Base-by-base conservation (phyloP, 2,797 vertebrate genomes). In the Pangasius krempfi region DNA sequence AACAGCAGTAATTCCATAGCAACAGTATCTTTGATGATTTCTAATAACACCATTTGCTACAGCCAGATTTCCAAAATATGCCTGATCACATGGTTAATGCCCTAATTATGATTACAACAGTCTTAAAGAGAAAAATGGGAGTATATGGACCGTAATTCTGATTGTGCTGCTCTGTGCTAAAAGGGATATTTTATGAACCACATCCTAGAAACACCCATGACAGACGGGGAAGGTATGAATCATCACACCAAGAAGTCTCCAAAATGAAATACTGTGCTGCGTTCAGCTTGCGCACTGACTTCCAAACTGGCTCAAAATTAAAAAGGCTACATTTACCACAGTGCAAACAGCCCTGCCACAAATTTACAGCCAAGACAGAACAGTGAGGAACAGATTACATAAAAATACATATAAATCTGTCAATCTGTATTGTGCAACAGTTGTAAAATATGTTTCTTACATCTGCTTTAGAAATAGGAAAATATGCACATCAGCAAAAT, bases 221-320 rank as follows among this genome's bases (percentile, higher is more conserved):
- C 87, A 87, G 85, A 90, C 50, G 6, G 92, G 94, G 94, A 95
- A 94, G 92, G 80, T 93, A 94, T 96, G 95, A 96, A 95, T 96
- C 95, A 96, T 92, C 89, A 64, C 4, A 86, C 80, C 85, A 85
- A 91, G 79, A 91, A 91, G 83, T 81, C 75, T 86, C 75, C 81
- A 83, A 92, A 92, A 78, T 91, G 93, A 93, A 91, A 58, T 86
- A 50, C 87, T 86, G 91, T 82, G 68, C 40, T n/a, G 89, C 54
- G 18, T 73, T 44, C 56, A n/a, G n/a, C 40, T 78, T 86, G 83
- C 40, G 50, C 78, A 12, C n/a, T 33, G 78, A 25, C 9, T 80
- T 37, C 78, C 78, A 40, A 62, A 27, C 56, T 62, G 78, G 37
- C 56, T 62, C 22, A 0, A 62, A 52, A 27, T 40, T 18, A 73